Conservation (phyloP, 1,140 invertebrate species). For the Psix sp. region DNA sequence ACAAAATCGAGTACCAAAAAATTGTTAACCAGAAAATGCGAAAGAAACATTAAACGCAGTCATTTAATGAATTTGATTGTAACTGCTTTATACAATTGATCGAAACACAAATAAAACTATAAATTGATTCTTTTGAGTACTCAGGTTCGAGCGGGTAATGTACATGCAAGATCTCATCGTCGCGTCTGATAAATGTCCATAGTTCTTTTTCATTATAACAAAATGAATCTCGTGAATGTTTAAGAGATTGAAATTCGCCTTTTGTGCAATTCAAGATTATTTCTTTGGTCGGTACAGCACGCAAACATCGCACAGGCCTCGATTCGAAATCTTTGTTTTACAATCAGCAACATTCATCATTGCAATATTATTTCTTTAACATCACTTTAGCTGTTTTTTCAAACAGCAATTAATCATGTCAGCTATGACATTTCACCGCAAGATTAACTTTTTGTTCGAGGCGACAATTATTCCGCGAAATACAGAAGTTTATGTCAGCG, state of each 20-base stretch:
- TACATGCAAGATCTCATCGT: conserved; percentile 59
- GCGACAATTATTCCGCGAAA: too few relatives aligned
- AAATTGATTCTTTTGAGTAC: conserved; percentile 39
- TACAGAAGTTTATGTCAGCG: too few relatives aligned
- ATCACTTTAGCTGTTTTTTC: too few relatives aligned
- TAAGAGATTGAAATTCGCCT: conserved; percentile 30
- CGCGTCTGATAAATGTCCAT: conserved; percentile 51
- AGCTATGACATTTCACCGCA: too few relatives aligned
- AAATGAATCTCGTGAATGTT: conserved; percentile 31
- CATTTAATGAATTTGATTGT: conserved; percentile 13
- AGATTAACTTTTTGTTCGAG: too few relatives aligned
- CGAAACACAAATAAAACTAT: conserved; percentile 41
- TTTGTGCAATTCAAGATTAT: conserved; percentile 40
- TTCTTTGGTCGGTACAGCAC: conserved; percentile 48
- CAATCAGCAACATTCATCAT: background rate
- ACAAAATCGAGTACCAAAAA: too few relatives aligned
- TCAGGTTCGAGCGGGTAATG: conserved; percentile 55
- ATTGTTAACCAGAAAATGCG: too few relatives aligned
- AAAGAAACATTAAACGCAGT: conserved; percentile 13
- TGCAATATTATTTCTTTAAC: background rate
- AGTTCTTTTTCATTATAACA: conserved; percentile 31
- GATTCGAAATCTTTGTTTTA: conserved; percentile 20
- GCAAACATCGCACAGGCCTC: conserved; percentile 26
- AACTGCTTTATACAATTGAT: conserved; percentile 32
- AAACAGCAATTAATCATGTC: too few relatives aligned